Percentiles rank a stretch among this genome's conserved stretches.
These are phyloP conservation scores for Drosophila colorata DNA, from an alignment of 2,888 invertebrate species.

Conservation along the genomic window DNA sequence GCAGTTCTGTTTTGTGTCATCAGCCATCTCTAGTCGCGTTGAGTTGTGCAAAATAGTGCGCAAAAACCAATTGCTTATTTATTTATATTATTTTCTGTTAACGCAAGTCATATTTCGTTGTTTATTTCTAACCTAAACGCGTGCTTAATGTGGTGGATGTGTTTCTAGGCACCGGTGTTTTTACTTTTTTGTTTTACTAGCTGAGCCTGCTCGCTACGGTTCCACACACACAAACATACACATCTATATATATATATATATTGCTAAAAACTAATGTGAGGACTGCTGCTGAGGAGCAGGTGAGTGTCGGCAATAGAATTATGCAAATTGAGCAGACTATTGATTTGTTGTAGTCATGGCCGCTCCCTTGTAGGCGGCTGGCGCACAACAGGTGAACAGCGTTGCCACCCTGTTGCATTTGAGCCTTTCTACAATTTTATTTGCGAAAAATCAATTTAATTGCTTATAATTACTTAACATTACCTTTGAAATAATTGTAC, in stretches of 20 bases:
- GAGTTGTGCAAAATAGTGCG: constrained; percentile 54
- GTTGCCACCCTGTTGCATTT: constrained; percentile 32
- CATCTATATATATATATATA: constrained; percentile 5
- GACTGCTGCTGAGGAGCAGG: constrained; percentile 18
- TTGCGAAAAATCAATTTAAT: constrained; percentile 43
- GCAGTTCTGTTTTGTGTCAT: not conserved
- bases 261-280: not conserved
- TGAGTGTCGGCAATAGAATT: constrained; percentile 27
- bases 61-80: constrained; percentile 41
- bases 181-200: constrained; percentile 5
- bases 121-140: not conserved
- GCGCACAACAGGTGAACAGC: constrained; percentile 71
- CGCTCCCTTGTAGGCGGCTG: constrained; percentile 53
- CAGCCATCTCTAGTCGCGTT: constrained; percentile 54
- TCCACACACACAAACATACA: not conserved
- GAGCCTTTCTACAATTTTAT: constrained; percentile 16
- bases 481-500: not conserved
- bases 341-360: constrained; percentile 44
- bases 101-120: constrained; percentile 5
- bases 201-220: not conserved
- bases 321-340: constrained; percentile 39
- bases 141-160: constrained; percentile 3
- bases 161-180: constrained; percentile 1
- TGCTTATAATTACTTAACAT: not conserved
- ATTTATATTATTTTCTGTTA: constrained; percentile 16